These are phyloP conservation scores for Tiaroga cobitis DNA, from an alignment of 2,797 vertebrate species.

Conservation along the genomic window DNA sequence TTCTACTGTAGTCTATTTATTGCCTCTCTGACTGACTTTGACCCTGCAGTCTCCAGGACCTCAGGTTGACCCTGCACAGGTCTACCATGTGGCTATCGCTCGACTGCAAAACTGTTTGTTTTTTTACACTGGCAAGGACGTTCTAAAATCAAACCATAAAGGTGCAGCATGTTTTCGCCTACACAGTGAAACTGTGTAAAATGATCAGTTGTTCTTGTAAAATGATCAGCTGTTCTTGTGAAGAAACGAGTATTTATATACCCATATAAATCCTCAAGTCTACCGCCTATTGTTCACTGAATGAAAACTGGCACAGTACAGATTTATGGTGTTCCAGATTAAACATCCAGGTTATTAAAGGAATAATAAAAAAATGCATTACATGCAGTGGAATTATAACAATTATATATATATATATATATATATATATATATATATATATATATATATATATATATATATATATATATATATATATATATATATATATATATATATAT, in stretches of 20 bases:
- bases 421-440: not conserved
- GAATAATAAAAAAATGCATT: not conserved
- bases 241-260: not conserved
- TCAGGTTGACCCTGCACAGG: not conserved
- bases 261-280: conserved; percentile 10
- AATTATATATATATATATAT: too few relatives aligned
- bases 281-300: not conserved
- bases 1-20: not conserved
- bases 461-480: too few relatives aligned
- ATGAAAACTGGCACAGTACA: not conserved
- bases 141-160: not conserved
- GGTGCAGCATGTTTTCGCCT: conserved; percentile 11
- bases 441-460: too few relatives aligned
- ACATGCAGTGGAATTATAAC: not conserved
- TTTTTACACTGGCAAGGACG: not conserved
- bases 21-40: conserved; percentile 8
- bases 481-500: too few relatives aligned
- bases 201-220: not conserved
- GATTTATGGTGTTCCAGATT: not conserved
- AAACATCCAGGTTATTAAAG: not conserved
- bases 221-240: not conserved
- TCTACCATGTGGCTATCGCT: not conserved
- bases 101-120: not conserved
- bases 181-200: conserved; percentile 2
- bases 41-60: conserved; percentile 8